Conservation (phyloP, 2,113 vertebrate genomes). For the Malaclemys terrapin region DNA sequence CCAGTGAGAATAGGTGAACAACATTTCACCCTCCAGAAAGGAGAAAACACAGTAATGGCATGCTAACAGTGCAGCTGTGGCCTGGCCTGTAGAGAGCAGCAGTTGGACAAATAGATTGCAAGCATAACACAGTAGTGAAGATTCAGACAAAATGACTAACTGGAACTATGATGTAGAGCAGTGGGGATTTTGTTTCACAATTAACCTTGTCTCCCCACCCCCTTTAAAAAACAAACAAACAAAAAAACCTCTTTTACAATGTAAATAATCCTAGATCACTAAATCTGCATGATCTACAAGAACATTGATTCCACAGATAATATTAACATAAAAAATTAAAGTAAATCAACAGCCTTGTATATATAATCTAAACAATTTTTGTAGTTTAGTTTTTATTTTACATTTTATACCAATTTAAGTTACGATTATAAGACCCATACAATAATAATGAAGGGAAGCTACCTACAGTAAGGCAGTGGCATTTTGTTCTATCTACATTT, state of each 20-base stretch:
- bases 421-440: neutral
- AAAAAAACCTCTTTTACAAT: neutral
- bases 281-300: neutral
- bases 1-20: constrained; percentile 14
- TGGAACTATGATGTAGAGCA: neutral
- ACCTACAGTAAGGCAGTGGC: neutral
- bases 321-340: neutral
- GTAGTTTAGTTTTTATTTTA: constrained; percentile 46
- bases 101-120: neutral
- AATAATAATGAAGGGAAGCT: neutral
- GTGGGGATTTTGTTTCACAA: neutral
- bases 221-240: no score
- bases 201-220: neutral
- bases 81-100: constrained; percentile 2
- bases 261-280: neutral
- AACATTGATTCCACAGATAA: neutral
- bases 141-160: neutral
- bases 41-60: neutral
- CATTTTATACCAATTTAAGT: neutral
- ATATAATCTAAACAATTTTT: neutral
- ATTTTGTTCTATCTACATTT: neutral
- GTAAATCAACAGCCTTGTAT: neutral
- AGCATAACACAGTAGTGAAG: neutral
- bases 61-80: neutral
- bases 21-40: constrained; percentile 29